Evolutionary conservation across 2,797 vertebrate genomes (phyloP), one percentile per base, ranked within the genome.

Genomic region (Tinamus major): DNA sequence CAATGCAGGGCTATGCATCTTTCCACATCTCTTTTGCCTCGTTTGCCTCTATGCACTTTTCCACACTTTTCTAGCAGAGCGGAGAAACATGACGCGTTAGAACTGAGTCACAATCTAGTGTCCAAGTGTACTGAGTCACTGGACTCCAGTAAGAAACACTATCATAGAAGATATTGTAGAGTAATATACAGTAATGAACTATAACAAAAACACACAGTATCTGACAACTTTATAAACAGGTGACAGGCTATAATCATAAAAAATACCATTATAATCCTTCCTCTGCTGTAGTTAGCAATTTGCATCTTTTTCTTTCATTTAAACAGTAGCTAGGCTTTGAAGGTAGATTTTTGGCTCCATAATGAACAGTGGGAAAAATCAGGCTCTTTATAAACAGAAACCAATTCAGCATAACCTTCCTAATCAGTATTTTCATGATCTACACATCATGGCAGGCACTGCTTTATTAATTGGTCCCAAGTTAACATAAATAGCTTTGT

Each of bases 391-490:
- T 19, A 27, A 6, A 53, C 67, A 69, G 31, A 71, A 76, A 15
- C 9, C 76, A 89, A 83, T 48, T 16, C 2, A 1, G 37, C 55
- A 3, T 20, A 87, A 41, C 18, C 35, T 48, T 75, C 27, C 27
- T 76, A 67, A 88, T 61, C 67, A 48, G 12, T 4, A 16, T 55
- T 91, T n/a, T 84, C 62, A 80, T 71, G 64, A 85, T 78, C 62
- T 69, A 9, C 49, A 85, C 46, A 51, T 92, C 2, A 1, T 55
- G 53, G 58, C 68, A 92, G 78, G 23, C 41, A 49, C 17, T 85
- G 78, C 56, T 91, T 79, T 89, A 70, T 85, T 82, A 93, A 90
- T 29, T 95, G 76, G 42, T 79, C 68, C 37, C 64, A 67, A 37
- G 71, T 77, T 84, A 92, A 70, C 56, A 48, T 65, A 86, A n/a